Conservation (phyloP, 2,113 vertebrate genomes). For the Galemys pyrenaicus region DNA sequence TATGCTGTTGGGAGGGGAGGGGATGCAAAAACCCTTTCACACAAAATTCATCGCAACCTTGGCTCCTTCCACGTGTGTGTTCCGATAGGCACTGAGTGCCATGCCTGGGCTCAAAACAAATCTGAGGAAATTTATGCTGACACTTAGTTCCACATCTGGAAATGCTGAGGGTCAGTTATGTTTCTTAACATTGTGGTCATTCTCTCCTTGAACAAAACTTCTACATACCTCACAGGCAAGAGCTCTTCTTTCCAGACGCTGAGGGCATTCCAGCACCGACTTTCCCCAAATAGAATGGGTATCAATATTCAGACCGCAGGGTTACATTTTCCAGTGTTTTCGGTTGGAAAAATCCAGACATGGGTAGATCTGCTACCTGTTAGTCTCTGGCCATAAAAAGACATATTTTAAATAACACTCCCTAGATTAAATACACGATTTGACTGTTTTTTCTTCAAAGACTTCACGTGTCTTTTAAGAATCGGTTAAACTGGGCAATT, state of each 20-base stretch:
- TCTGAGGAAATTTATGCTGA: constrained; percentile 74
- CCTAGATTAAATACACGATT: not conserved
- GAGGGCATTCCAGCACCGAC: constrained; percentile 57
- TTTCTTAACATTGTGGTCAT: constrained; percentile 74
- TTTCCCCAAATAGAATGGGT: constrained; percentile 37
- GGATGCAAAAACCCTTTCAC: constrained; percentile 75
- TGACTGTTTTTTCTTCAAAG: not conserved
- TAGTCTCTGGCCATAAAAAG: constrained; percentile 31
- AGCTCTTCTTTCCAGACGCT: constrained; percentile 67
- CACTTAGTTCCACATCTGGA: constrained; percentile 83
- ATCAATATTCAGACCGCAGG: constrained; percentile 48
- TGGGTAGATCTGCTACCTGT: constrained; percentile 24
- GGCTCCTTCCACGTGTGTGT: constrained; percentile 79
- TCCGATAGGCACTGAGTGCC: constrained; percentile 46
- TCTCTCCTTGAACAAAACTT: constrained; percentile 73
- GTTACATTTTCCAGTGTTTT: constrained; percentile 63
- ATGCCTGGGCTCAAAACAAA: constrained; percentile 54
- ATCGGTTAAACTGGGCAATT: constrained; percentile 50
- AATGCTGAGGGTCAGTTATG: constrained; percentile 79
- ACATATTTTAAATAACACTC: constrained; percentile 55
- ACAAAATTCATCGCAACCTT: constrained; percentile 44
- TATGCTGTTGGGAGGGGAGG: constrained; percentile 66
- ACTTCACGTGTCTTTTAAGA: constrained; percentile 6
- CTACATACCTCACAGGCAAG: constrained; percentile 77
- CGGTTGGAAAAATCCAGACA: constrained; percentile 1